Base-by-base conservation (phyloP, 2,888 invertebrate species). In the Scrobipalpa atriplicella region DNA sequence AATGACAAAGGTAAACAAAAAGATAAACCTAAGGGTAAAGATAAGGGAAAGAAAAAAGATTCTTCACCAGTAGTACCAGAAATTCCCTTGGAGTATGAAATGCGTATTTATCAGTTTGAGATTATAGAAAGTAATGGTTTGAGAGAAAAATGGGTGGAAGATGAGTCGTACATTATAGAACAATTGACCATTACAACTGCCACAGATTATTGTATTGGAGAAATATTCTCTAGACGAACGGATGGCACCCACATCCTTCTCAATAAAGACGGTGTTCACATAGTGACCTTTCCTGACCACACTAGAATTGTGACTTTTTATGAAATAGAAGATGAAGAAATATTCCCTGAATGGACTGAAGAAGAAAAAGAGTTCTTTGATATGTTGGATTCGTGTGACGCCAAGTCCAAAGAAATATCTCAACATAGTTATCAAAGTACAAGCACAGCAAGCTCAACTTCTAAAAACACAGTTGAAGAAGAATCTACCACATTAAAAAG, bases 291-390 rank as follows among this genome's bases (percentile, higher is more conserved):
- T 74, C 83, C 86, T 8, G 81, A 92, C 73, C 84, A 85, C 41
- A 92, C 92, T 8, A 83, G 87, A 74, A 90, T 93, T 67, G 83
- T 87, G 29, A 84, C 87, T 36, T 72, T 77, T 64, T 85, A 75
- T 71, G 70, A 78, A n/a, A 71, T 86, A 39, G 90, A 90, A 72
- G 81, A 83, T n/a, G 75, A 82, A 64, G 89, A 90, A 76, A 77
- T 89, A 67, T 89, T 80, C 72, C 88, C 90, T 2, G 90, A 91
- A 70, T 89, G 90, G 89, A 86, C 89, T 1, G 82, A 84, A 36
- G 85, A 85, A 60, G 90, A 90, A 77, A 78, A 74, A 19, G 80
- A 82, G 68, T 83, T 80, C 69, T 82, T 88, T 51, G 79, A 81
- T 54, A 71, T 81, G 67, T 72, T 82, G 62, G 81, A 82, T 52